Base-by-base conservation (phyloP, 2,797 vertebrate species). In the Chloroceryle inda region DNA sequence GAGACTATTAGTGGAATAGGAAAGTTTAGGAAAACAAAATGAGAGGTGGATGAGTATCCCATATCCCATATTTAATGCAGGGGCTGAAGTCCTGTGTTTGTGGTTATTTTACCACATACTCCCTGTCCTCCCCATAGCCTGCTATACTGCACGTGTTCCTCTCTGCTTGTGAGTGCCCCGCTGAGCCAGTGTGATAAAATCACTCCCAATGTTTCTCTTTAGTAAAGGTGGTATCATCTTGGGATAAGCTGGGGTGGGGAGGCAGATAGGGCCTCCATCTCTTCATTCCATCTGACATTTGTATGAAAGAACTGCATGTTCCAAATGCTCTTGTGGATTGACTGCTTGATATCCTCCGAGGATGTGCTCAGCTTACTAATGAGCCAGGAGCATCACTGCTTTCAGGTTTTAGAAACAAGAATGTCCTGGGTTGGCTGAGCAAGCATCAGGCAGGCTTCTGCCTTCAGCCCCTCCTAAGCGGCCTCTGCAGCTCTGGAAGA, bases 331-430 rank as follows among this genome's bases (percentile, higher is more conserved):
- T 27, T 69, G 29, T 42, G n/a, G 37, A 50, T 3, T 21, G 29
- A 63, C 29, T 31, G 29, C 35, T 56, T 38, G 38, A 26, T 78
- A 78, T 81, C 45, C 58, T 63, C 45, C 13, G 61, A 84, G 45
- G 50, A 31, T 49, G 37, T 4, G 2, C 66, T 63, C 78, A 71
- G 37, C 52, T 79, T 89, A 53, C 58, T 40, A 44, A 26, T 1
- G 4, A 67, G 61, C n/a, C 1, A 1, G 31, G 29, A 58, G 26
- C 0, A 0, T 62, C 21, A 8, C 53, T n/a, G 9, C 59, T 92
- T 56, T 45, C 49, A 26, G 19, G n/a, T 10, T 71, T 31, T 24
- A 69, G 63, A 68, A 82, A 58, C 29, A 79, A 59, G 59, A 67
- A 50, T 35, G 40, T 91, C 68, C 15, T 72, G 69, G 80, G 53